Evolutionary conservation across 2,113 vertebrate genomes (phyloP), one percentile per base, ranked within the genome.

Genomic region (Gila orcuttii): DNA sequence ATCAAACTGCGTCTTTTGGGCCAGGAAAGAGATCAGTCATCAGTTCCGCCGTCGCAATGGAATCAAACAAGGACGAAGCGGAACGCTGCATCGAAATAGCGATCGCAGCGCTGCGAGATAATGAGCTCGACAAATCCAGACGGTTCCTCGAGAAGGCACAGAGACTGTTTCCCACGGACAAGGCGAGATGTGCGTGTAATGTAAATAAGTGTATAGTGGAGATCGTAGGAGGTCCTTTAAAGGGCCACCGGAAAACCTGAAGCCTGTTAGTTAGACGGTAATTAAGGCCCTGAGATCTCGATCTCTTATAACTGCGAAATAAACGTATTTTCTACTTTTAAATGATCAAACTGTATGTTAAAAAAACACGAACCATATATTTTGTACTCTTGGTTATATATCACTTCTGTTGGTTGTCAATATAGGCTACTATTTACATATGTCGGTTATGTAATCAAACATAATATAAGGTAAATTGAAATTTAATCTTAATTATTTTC

Each of bases 21-120:
- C 86, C 91, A 89, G 93, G 93, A 94, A 95, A 94, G 91, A 93
- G 89, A 93, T 74, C 45, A 79, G 78, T 93, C 92, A 91, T 83
- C 82, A 89, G 88, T 87, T 93, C 90, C 91, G 87, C 84, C 91
- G 87, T 93, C 94, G 96, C 93, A 94, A 98, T 99, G 98, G 98
- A 98, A 93, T 98, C 97, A 94, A 99, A 99, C 96, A 96, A 97
- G 96, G 97, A 98, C 94, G 98, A 98, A 95, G 98, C 97, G 78
- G 96, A 97, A 89, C 97, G 97, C 89, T 99, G 97, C 92, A 96
- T 98, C 47, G 95, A 95, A 52, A 98, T 99, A 84, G 96, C 97
- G 2, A 85, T 95, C 84, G 93, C 90, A 83, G 96, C 98, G 45
- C 90, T 96, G 81, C 93, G 92, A 85, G 95, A 92, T 86, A 93